Conservation (phyloP, 2,888 invertebrate genomes). For the Aporophyla nigra region DNA sequence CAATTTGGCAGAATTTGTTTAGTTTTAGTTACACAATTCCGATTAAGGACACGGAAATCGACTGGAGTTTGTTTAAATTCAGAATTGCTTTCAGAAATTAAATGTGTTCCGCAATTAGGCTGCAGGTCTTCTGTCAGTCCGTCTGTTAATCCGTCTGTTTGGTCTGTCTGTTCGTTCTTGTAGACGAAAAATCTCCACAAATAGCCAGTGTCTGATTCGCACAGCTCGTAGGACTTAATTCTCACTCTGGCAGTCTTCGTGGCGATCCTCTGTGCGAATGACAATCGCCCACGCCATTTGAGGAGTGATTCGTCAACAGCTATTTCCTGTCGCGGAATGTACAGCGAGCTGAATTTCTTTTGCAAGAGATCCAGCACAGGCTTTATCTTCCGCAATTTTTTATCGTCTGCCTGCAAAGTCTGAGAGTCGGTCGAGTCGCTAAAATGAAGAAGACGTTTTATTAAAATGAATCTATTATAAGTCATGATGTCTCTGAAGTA, state of each 20-base stretch:
- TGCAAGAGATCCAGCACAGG: background rate
- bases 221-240: background rate
- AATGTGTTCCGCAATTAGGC: too few species aligned
- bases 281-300: background rate
- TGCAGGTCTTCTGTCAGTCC: too few species aligned
- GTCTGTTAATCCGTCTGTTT: background rate
- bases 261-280: background rate
- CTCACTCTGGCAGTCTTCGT: background rate
- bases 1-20: too few species aligned
- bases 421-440: background rate
- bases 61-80: too few species aligned
- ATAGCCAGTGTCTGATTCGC: background rate
- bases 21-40: too few species aligned
- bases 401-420: background rate
- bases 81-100: too few species aligned
- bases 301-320: background rate
- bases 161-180: background rate
- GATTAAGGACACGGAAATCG: too few species aligned
- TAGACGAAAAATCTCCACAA: slow-evolving; percentile 5
- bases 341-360: background rate
- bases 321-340: background rate
- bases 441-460: background rate
- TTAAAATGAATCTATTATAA: background rate
- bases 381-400: background rate
- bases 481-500: background rate